A percentile compares a stretch with the other conserved stretches of the same genome.
Conservation (phyloP, 2,888 invertebrate species). For the Lagria hirta region DNA sequence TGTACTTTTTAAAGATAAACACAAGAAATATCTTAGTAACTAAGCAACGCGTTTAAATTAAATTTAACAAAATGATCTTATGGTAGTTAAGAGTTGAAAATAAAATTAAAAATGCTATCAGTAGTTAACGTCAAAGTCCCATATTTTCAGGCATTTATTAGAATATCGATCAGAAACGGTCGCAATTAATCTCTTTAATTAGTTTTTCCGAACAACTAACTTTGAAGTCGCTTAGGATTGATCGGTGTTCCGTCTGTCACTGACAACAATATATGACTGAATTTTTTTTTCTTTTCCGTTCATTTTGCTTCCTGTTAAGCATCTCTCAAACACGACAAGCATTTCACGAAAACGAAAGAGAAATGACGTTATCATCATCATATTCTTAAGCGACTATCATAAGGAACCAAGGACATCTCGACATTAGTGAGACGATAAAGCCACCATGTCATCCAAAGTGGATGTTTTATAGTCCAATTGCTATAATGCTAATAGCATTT, state of each 20-base stretch:
- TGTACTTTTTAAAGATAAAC: too few relatives aligned
- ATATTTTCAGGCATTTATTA: slow-evolving; percentile 39
- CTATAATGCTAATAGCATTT: slow-evolving; percentile 42
- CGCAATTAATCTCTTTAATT: slow-evolving; percentile 53
- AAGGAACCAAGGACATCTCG: slow-evolving; percentile 7
- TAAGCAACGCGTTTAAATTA: too few relatives aligned
- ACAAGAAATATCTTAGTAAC: too few relatives aligned
- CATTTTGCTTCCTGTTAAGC: slow-evolving; percentile 19
- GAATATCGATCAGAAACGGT: slow-evolving; percentile 47
- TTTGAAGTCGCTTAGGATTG: slow-evolving; percentile 50
- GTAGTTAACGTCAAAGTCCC: slow-evolving; percentile 3
- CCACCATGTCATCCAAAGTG: slow-evolving; percentile 34
- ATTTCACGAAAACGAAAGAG: slow-evolving; percentile 4
- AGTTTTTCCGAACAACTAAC: slow-evolving; percentile 50
- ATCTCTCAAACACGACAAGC: slow-evolving; percentile 27
- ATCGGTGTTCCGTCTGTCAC: slow-evolving; percentile 49
- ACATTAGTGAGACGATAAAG: slow-evolving; percentile 31
- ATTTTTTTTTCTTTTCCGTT: slow-evolving; percentile 26
- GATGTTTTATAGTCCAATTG: slow-evolving; percentile 40
- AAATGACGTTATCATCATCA: slow-evolving; percentile 22
- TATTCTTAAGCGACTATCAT: slow-evolving; percentile 3
- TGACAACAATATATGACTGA: slow-evolving; percentile 46
- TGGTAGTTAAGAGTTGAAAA: too few relatives aligned
- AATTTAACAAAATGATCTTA: too few relatives aligned
- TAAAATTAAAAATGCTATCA: too few relatives aligned